Base-by-base conservation (phyloP, 2,113 vertebrate genomes). In the Psilopogon haemacephalus region DNA sequence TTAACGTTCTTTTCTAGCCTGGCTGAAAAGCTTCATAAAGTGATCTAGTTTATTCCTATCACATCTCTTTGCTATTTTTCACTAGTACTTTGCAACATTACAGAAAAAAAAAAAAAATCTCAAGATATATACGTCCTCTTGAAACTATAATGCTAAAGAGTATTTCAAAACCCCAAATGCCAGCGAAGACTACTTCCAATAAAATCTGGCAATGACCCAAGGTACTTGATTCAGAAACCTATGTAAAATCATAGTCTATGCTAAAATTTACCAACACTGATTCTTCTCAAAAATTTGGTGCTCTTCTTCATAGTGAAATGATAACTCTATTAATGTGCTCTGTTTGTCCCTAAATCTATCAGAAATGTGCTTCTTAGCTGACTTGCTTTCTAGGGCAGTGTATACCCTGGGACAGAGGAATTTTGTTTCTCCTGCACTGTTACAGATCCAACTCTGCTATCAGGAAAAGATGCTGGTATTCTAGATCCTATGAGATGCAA, bases 311-410 rank as follows among this genome's bases (percentile, higher is more conserved):
- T 62, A 80, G 63, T 74, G 86, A 96, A 84, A 79, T 82, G 74
- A 42, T 67, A 89, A 8, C 79, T 75, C 75, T 9, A 70, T 42
- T 64, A 58, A 92, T 96, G 95, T 97, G 96, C 95, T 97, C 89
- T 96, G 79, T 93, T 33, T n/a, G 74, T 89, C 73, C 38, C 76
- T 93, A 96, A 94, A 88, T 16, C 70, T 80, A 87, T 71, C 78
- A 69, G 65, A 94, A 87, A 95, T 97, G 96, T 97, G 97, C 95
- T 97, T 96, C 86, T 93, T 77, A 44, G 90, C 92, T 86, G 26
- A 56, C 44, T 86, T 74, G 73, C n/a, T 69, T 83, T 77, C 95
- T 60, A 85, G 88, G 77, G 55, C 68, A 91, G 78, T 6, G 1
- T 5, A 12, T 40, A 86, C 78, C 75, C 68, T 84, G 74, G 48